Percentiles rank a stretch among this genome's conserved stretches.
Evolutionary conservation across 2,888 invertebrate species (phyloP).

Genomic region (Drosophila parthenogenetica): DNA sequence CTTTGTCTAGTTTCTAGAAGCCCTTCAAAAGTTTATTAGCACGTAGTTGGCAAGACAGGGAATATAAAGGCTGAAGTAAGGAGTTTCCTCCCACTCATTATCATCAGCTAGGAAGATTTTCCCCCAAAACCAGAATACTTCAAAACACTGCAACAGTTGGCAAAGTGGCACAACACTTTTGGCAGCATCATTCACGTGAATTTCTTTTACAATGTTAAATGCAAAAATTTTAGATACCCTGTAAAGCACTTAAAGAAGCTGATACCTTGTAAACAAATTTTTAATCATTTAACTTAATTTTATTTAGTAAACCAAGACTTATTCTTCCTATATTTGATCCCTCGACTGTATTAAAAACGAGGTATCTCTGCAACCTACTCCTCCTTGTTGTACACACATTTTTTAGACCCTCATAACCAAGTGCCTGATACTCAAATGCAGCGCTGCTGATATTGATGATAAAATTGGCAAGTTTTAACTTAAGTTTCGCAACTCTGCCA

Average conservation of each 20-base stretch:
- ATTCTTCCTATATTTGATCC: too few species aligned
- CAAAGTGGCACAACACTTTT: constrained; percentile 41
- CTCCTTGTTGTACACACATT: constrained; percentile 44
- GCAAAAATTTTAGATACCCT: too few species aligned
- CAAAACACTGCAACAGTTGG: constrained; percentile 40
- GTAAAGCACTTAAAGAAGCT: too few species aligned
- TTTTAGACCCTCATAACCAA: constrained; percentile 60
- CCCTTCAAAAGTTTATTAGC: constrained; percentile 57
- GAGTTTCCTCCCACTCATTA: constrained; percentile 39
- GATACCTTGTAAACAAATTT: too few species aligned
- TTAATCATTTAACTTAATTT: too few species aligned
- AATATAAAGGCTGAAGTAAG: not conserved
- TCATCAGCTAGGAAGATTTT: constrained; percentile 4
- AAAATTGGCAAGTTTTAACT: constrained; percentile 56
- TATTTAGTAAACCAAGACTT: too few species aligned
- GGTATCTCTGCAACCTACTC: not conserved
- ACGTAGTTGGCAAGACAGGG: constrained; percentile 16
- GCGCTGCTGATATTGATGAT: constrained; percentile 66
- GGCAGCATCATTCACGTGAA: constrained; percentile 43
- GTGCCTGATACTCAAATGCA: constrained; percentile 57
- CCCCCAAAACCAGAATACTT: constrained; percentile 31
- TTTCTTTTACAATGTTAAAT: constrained; percentile 63
- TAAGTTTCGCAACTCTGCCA: constrained; percentile 42
- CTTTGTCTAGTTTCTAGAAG: constrained; percentile 36
- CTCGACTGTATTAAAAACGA: not conserved